Evolutionary conservation across 92 coral and sea anemone species (phyloP).

Genomic region (Heteractis magnifica): DNA sequence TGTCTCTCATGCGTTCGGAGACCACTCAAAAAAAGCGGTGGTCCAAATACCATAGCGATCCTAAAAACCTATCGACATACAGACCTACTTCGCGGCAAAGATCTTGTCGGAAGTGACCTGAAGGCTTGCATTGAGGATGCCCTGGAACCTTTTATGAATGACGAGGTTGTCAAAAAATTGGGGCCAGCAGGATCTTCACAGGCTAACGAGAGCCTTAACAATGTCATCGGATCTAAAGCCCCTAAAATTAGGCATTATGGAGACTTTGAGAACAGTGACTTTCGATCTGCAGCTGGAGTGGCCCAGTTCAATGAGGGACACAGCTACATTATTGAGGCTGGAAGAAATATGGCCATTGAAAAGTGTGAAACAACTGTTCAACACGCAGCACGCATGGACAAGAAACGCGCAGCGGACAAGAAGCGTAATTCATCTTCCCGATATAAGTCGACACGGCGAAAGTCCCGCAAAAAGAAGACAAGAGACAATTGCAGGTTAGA

Average conservation of each 20-base stretch:
- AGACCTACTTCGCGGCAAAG: constrained; percentile 45
- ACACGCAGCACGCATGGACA: neutral
- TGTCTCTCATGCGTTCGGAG: constrained; percentile 47
- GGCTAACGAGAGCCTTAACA: constrained; percentile 37
- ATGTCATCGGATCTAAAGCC: constrained; percentile 31
- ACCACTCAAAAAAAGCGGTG: constrained; percentile 9
- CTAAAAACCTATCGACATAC: constrained; percentile 29
- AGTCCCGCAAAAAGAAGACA: neutral
- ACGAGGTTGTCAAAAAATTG: constrained; percentile 16
- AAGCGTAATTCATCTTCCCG: neutral
- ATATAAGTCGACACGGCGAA: neutral
- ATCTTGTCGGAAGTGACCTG: constrained; percentile 27
- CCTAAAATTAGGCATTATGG: constrained; percentile 46
- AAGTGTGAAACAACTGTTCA: neutral
- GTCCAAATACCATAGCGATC: constrained; percentile 40
- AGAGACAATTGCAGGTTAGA: too few relatives aligned
- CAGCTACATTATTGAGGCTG: neutral
- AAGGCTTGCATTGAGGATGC: constrained; percentile 23
- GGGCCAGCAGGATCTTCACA: constrained; percentile 37
- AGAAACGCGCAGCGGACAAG: neutral
- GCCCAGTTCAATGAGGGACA: constrained; percentile 1
- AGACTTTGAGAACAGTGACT: constrained; percentile 35
- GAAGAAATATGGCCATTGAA: neutral
- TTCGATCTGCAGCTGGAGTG: constrained; percentile 22
- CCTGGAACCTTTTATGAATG: constrained; percentile 26